A percentile compares a stretch with the other conserved stretches of the same genome.
These are phyloP conservation scores for Oxytorus armatus DNA, from an alignment of 2,888 invertebrate genomes.

Conservation along the genomic window DNA sequence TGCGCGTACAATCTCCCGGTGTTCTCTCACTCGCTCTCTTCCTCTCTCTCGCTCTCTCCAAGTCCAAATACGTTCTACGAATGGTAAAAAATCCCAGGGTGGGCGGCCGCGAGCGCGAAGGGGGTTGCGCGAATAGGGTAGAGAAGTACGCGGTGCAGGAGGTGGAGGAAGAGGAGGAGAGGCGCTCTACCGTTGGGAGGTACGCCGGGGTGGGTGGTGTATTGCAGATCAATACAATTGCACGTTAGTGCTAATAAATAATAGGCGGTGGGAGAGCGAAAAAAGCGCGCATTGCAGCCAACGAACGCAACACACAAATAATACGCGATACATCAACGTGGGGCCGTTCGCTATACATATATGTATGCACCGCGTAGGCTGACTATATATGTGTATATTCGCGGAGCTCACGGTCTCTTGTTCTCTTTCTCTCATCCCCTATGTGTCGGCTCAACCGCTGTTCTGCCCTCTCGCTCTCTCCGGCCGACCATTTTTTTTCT, in stretches of 20 bases:
- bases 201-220: constrained; percentile 81
- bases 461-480: constrained; percentile 65
- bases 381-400: constrained; percentile 69
- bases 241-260: constrained; percentile 85
- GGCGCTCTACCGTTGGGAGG: constrained; percentile 68
- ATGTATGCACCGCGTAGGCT: constrained; percentile 57
- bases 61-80: constrained; percentile 84
- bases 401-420: constrained; percentile 69
- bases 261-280: constrained; percentile 84
- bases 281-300: constrained; percentile 84
- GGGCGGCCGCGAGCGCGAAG: constrained; percentile 75
- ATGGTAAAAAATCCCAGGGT: constrained; percentile 82
- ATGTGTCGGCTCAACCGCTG: constrained; percentile 56
- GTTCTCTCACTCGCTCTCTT: constrained; percentile 51
- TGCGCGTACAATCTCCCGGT: constrained; percentile 81
- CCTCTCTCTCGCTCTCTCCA: constrained; percentile 66
- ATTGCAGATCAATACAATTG: constrained; percentile 85
- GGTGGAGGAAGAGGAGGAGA: constrained; percentile 58
- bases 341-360: constrained; percentile 73
- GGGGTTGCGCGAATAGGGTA: constrained; percentile 63
- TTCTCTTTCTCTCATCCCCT: constrained; percentile 55
- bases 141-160: constrained; percentile 49
- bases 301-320: constrained; percentile 84
- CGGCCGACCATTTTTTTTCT: constrained; percentile 63
- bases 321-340: constrained; percentile 84